These are phyloP conservation scores for Eurypyga helias DNA, from an alignment of 2,113 vertebrate genomes.

Conservation along the genomic window DNA sequence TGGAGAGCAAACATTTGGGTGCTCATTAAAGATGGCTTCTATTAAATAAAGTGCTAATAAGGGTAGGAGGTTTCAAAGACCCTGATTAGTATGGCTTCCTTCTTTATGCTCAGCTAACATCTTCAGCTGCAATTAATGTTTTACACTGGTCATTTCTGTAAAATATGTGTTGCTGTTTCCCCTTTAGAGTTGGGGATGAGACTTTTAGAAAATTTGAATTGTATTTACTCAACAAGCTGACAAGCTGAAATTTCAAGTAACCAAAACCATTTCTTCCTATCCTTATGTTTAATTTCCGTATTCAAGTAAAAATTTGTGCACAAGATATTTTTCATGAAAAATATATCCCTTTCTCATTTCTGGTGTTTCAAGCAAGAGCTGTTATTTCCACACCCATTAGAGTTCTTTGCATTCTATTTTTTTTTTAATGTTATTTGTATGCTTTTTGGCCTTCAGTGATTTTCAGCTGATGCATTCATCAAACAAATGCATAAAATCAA, in stretches of 20 bases:
- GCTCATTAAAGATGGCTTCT: neutral
- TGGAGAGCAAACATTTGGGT: neutral
- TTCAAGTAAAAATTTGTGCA: neutral
- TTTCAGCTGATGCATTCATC: neutral
- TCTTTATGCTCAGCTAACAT: neutral
- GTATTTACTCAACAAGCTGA: neutral
- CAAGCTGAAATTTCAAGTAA: neutral
- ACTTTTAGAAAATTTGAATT: neutral
- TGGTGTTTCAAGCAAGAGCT: neutral
- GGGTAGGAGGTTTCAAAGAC: neutral
- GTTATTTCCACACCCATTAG: neutral
- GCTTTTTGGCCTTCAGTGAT: neutral
- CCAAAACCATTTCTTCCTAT: neutral
- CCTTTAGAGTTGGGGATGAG: neutral
- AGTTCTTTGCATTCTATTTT: neutral
- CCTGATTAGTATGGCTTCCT: neutral
- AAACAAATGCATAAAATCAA: conserved; percentile 14
- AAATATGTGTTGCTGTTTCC: neutral
- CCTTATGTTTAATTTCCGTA: neutral
- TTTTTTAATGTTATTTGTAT: neutral
- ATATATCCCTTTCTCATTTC: neutral
- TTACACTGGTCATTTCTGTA: neutral
- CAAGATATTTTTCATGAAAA: neutral
- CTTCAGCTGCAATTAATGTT: neutral
- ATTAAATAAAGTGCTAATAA: neutral